Evolutionary conservation across 2,797 vertebrate genomes (phyloP).

Genomic region (Adrianichthys oophorus): DNA sequence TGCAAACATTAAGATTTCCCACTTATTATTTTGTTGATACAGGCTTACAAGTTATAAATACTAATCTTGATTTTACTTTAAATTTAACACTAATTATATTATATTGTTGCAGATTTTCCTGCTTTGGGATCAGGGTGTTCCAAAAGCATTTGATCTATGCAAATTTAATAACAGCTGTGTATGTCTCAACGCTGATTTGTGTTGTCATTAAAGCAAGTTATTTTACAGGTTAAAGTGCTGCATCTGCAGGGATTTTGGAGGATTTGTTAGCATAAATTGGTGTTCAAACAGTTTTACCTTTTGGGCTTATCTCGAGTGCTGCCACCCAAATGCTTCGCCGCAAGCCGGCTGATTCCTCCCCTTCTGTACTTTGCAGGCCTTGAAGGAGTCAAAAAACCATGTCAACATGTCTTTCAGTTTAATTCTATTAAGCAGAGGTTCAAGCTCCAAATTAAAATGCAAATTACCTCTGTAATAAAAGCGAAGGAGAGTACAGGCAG

Average conservation of each 20-base stretch:
- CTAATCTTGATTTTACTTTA: conserved; percentile 41
- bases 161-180: conserved; percentile 27
- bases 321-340: conserved; percentile 46
- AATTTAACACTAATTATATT: conserved; percentile 35
- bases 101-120: conserved; percentile 15
- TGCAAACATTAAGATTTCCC: conserved; percentile 73
- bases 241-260: conserved; percentile 37
- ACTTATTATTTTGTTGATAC: conserved; percentile 74
- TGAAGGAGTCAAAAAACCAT: conserved; percentile 69
- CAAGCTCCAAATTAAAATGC: conserved; percentile 84
- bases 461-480: conserved; percentile 79
- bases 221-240: conserved; percentile 52
- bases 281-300: conserved; percentile 69
- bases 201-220: conserved; percentile 39
- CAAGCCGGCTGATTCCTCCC: conserved; percentile 53
- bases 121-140: conserved; percentile 33
- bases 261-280: conserved; percentile 64
- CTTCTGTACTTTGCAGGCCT: conserved; percentile 45
- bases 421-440: conserved; percentile 82
- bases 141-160: conserved; percentile 5
- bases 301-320: conserved; percentile 61
- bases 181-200: conserved; percentile 37
- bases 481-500: conserved; percentile 60
- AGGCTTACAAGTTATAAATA: conserved; percentile 59
- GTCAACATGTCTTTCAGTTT: conserved; percentile 71